phyloP scores from a whole-genome alignment of 2,888 invertebrate genomes.

The Mesorhabditis spiculigera region DNA sequence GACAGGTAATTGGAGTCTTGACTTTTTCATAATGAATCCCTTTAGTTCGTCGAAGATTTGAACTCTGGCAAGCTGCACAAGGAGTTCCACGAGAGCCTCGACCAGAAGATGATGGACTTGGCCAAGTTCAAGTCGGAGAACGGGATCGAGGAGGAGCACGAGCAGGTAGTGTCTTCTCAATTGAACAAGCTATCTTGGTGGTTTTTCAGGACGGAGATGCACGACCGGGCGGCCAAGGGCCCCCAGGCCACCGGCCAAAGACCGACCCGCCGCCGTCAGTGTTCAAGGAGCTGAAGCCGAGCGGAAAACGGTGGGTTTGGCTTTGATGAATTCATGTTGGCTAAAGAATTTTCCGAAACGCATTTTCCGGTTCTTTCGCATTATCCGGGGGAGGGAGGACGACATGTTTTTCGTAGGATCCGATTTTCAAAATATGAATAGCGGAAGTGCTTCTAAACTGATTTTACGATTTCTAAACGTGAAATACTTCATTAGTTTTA shows the following conservation, averaged over 20 bases:
- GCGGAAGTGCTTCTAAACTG: too few species aligned
- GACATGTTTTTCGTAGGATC: too few species aligned
- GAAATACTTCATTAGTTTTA: too few species aligned
- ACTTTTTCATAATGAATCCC: not conserved
- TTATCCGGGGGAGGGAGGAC: too few species aligned
- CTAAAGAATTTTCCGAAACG: too few species aligned
- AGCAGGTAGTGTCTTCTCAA: conserved; percentile 14
- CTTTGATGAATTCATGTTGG: not conserved
- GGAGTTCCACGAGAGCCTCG: conserved; percentile 96
- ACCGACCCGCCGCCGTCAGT: conserved; percentile 63
- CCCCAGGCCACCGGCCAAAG: conserved; percentile 75
- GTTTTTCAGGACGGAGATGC: conserved; percentile 10
- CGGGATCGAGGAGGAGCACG: conserved; percentile 24
- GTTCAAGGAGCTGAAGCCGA: conserved; percentile 92
- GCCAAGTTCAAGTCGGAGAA: conserved; percentile 47
- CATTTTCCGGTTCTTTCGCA: too few species aligned
- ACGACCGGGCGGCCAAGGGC: conserved; percentile 15
- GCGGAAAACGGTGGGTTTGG: conserved; percentile 78
- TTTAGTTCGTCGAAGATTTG: conserved; percentile 75
- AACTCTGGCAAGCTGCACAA: conserved; percentile 90
- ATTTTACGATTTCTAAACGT: too few species aligned
- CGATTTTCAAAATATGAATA: too few species aligned
- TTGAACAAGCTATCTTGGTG: too few species aligned
- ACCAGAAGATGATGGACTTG: conserved; percentile 63
- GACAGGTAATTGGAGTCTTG: conserved; percentile 29